Base-by-base conservation (phyloP, 2,888 invertebrate genomes). In the Nebria brevicollis region DNA sequence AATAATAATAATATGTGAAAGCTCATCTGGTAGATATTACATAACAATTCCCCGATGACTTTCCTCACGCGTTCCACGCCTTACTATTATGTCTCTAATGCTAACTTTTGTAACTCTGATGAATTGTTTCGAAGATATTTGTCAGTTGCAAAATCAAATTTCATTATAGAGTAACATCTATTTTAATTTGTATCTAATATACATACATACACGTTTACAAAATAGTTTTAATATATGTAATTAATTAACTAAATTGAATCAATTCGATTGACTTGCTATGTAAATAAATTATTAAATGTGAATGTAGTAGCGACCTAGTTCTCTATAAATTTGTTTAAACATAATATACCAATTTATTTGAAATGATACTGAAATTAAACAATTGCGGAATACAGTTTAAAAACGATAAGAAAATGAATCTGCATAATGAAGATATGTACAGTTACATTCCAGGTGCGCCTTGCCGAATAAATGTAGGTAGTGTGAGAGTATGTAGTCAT, bases 41-140 rank as follows among this genome's bases (percentile, higher is more conserved):
- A 54, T 54, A 8, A 54, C 54, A 54, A 54, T 54, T 54, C 54
- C 7, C 54, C 54, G 4, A 54, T 54, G 54, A 54, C 54, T 54
- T 54, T 54, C 54, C 54, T 54, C 54, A 54, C 54, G 54, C 54
- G 54, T 54, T 54, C 54, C 54, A 54, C 54, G 54, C 54, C 54
- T 54, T 54, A 54, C 54, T 54, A 54, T 54, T 54, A 54, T 54
- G 54, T 54, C 54, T 8, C 54, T 54, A 54, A 54, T 54, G 54
- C 7, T 54, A 8, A 54, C 54, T 54, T 54, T 54, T 6, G 54
- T 54, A 54, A 54, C 13, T 7, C 11, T 13, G 13, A 54, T 54
- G 13, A 34, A 34, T 34, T 34, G 34, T 34, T 34, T 2, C 34
- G 1, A 34, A 34, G 34, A 34, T 34, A 34, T 34, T 34, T 34